These are phyloP conservation scores for Pachypanchax playfairii DNA, from an alignment of 2,113 vertebrate species.

Conservation along the genomic window DNA sequence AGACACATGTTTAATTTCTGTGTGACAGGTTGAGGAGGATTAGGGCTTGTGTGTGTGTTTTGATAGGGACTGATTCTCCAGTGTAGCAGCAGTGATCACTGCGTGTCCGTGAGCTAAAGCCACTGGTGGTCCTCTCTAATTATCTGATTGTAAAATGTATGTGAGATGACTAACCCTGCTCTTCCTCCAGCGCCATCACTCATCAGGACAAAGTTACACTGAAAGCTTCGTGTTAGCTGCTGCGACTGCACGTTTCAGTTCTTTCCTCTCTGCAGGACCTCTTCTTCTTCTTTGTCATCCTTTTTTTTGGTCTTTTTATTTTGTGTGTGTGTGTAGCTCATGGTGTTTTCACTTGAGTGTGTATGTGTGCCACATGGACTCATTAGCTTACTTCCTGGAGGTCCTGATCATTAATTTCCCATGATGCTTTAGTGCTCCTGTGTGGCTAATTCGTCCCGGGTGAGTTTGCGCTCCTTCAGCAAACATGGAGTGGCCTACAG, in stretches of 20 bases:
- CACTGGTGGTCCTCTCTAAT: constrained; percentile 73
- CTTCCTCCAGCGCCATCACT: constrained; percentile 52
- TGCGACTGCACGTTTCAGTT: constrained; percentile 28
- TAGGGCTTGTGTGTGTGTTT: constrained; percentile 25
- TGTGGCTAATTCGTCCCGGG: constrained; percentile 76
- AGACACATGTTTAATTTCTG: constrained; percentile 31
- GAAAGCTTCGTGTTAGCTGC: constrained; percentile 49
- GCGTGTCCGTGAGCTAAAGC: constrained; percentile 60
- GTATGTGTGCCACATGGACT: constrained; percentile 53
- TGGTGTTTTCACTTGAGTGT: constrained; percentile 9
- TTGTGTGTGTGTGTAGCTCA: constrained; percentile 3
- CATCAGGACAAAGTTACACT: constrained; percentile 51
- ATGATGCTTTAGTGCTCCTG: constrained; percentile 74
- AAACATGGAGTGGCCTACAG: constrained; percentile 41
- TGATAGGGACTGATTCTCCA: constrained; percentile 62
- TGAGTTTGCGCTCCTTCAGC: constrained; percentile 54
- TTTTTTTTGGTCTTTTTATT: constrained; percentile 17
- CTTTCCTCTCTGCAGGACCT: constrained; percentile 39
- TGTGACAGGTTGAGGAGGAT: constrained; percentile 4
- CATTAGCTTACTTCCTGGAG: constrained; percentile 79
- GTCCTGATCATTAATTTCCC: constrained; percentile 80
- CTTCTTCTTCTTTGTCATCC: neutral
- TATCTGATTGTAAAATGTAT: constrained; percentile 58
- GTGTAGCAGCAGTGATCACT: constrained; percentile 73
- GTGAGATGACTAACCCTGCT: constrained; percentile 22